Evolutionary conservation across 2,113 vertebrate species (phyloP).

Genomic region (Speoplatyrhinus poulsoni): DNA sequence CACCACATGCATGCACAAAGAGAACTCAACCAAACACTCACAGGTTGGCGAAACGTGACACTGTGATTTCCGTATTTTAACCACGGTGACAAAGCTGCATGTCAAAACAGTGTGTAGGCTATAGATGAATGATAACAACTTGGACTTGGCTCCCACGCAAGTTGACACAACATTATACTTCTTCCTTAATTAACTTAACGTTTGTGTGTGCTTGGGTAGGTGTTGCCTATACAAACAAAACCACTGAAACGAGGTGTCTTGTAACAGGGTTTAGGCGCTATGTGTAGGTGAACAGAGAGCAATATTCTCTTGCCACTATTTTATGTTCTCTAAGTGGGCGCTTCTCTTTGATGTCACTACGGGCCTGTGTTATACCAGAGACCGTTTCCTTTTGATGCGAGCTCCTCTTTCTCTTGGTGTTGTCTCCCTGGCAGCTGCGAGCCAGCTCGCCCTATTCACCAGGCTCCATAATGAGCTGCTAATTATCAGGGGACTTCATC

Average conservation of each 20-base stretch:
- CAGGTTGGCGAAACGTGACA: no score
- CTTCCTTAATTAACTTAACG: no score
- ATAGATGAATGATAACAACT: not conserved
- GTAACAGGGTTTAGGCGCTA: constrained; percentile 58
- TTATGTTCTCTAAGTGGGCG: constrained; percentile 17
- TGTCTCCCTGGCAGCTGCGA: constrained; percentile 43
- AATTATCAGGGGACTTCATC: constrained; percentile 72
- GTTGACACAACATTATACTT: not conserved
- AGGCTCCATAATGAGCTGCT: constrained; percentile 65
- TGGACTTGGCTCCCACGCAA: not conserved
- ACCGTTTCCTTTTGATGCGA: constrained; percentile 54
- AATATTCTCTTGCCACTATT: constrained; percentile 32
- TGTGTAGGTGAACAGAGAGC: constrained; percentile 56
- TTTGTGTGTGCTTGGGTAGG: not conserved
- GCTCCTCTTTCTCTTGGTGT: constrained; percentile 42
- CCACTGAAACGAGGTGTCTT: constrained; percentile 23
- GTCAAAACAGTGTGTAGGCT: not conserved
- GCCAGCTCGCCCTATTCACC: constrained; percentile 51
- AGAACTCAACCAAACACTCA: no score
- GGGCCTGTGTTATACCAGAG: constrained; percentile 36
- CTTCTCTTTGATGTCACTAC: not conserved
- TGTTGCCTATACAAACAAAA: constrained; percentile 10
- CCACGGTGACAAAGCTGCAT: no score
- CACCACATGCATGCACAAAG: no score
- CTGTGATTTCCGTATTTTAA: no score